Base-by-base conservation (phyloP, 2,888 invertebrate genomes). In the Eilema caniola region DNA sequence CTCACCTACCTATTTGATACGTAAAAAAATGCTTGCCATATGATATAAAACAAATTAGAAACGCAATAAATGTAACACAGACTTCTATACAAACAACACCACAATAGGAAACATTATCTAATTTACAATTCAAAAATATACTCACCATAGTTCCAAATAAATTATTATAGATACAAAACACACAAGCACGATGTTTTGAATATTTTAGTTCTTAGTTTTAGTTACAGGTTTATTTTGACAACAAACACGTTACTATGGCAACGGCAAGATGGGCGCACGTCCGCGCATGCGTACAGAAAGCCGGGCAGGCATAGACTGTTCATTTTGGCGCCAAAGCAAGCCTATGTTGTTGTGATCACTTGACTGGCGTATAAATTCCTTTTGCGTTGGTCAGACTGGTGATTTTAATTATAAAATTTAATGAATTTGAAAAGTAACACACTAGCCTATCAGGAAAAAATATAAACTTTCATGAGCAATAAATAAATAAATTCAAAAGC, bases 251-350 rank as follows among this genome's bases (percentile, higher is more conserved):
- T 83, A 88, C 92, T 89, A 92, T 92, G 84, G 86, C 88, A 90
- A 93, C 91, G 79, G 76, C 76, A 90, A 89, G 80, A 91, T 90
- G 90, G n/a, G 89, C 90, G 83, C 57, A 41, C 80, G 81, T 66
- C 70, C 76, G 82, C 90, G 91, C 93, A 91, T 92, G 92, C 92
- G 91, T 87, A 81, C 88, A 66, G 83, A 72, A 67, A 69, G 80
- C 85, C 85, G 86, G 80, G 75, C 88, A 83, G 86, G 83, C 79
- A 80, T 77, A 80, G 85, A 93, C 93, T 93, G 92, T 83, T 85
- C 71, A 90, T 90, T 93, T 93, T 94, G 92, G 93, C 93, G 94
- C 92, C 93, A 90, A 88, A 82, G 78, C 66, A 66, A 64, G 73
- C 67, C 24, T 63, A 33, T 41, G 33, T 14, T 66, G 47, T 31